Evolutionary conservation across 2,888 invertebrate genomes (phyloP), one percentile per base, ranked within the genome.

Genomic region (Linyphia triangularis): DNA sequence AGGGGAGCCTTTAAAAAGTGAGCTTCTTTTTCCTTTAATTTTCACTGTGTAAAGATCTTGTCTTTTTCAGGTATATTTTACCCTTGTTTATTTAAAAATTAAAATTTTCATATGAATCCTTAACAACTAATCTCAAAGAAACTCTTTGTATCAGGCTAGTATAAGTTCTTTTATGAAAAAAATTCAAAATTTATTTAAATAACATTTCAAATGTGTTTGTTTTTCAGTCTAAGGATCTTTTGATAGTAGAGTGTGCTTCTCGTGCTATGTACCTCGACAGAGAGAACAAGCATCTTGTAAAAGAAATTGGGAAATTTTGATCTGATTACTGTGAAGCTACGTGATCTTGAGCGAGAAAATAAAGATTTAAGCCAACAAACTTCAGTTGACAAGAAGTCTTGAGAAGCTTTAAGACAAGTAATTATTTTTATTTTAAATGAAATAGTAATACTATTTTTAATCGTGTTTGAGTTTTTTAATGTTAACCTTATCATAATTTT

Each of bases 291-390:
- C 91, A 91, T 63, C 89, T 93, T 59, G 90, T 91, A 73, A 92
- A 92, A 88, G 91, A 92, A 40, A 88, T 92, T 92, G 33, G 93
- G 93, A 57, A 91, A 91, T 85, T 90, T 91, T 37, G 91, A 91
- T 85, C 92, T 92, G 43, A 90, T 91, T 13, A 86, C 91, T 77
- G 89, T 82, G 89, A 93, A 95, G 92, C 93, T 97, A 30, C 95
- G 95, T 90, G 97, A 97, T 91, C 94, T 96, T 86, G 98, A 98
- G 93, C 95, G 96, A 92, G 97, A 97, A 92, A 95, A 96, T 91
- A 96, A 96, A 92, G 97, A 98, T 92, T 93, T 98, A 59, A 94
- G 95, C 91, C 97, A 97, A 28, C 96, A 96, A 92, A 95, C 96
- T 70, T 96, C 96, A 90, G 95, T 97, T 72, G 97, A 97, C 92